Evolutionary conservation across 2,113 vertebrate species (phyloP), one percentile per base, ranked within the genome.

Genomic region (Pogonocichla stellata): DNA sequence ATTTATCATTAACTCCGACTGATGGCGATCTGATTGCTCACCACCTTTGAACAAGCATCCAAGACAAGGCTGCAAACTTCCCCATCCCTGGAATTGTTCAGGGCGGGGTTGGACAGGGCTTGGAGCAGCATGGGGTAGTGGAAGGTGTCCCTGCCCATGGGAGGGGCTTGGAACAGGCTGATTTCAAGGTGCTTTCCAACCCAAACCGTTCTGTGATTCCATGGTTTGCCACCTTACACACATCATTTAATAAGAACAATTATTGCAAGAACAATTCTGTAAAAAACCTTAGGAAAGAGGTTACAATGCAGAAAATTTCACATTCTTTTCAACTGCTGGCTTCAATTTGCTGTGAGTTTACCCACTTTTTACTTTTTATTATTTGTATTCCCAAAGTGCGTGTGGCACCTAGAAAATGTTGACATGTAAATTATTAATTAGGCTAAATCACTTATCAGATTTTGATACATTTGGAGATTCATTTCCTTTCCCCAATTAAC

Each of bases 381-480:
- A 14, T 78, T 88, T 66, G 11, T 23, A 74, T 3, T 88, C 26
- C 0, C 0, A 70, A 96, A 95, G 70, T 79, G 57, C 50, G 56
- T 1, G 0, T 45, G 26, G 14, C 14, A 75, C 73, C 20, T 36
- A 51, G 66, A 64, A 83, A 91, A 57, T 79, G 7, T 62, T 88
- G 43, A 57, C 28, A 34, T 17, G 47, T 91, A 91, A 96, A 96
- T 91, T 83, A 88, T 89, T 91, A 92, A 93, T 92, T 93, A 95
- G 11, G 33, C 18, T 96, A 94, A 96, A 84, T 90, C 67, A 61
- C 81, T 96, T 81, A 54, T 71, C 83, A 94, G 67, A 69, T 88
- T 91, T 84, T 80, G 69, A 86, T 90, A 47, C 25, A 69, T 86
- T 81, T 80, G n/a, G 67, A 96, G 58, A 95, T 81, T 79, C 24